Percentiles rank a stretch among this genome's conserved stretches.
Evolutionary conservation across 2,888 invertebrate species (phyloP).

Genomic region (Drosophila mettleri): DNA sequence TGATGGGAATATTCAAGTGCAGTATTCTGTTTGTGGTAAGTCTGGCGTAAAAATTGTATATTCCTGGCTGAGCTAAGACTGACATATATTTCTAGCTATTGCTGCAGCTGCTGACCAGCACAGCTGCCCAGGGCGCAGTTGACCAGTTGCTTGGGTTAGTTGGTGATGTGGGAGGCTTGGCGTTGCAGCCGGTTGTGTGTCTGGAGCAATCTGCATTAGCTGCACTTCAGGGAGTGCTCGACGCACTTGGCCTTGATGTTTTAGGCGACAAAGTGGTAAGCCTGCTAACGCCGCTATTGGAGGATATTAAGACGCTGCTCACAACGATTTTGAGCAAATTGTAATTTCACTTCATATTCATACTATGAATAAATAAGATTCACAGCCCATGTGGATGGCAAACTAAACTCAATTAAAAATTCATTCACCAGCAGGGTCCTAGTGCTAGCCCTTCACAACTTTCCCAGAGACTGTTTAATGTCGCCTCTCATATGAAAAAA

Average conservation of each 20-base stretch:
- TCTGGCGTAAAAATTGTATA: no score
- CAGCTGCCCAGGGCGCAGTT: not conserved
- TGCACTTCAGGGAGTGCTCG: not conserved
- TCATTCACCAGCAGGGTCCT: not conserved
- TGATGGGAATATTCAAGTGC: conserved; percentile 7
- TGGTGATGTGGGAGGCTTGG: not conserved
- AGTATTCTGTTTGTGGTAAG: conserved; percentile 26
- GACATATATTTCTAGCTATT: conserved; percentile 11
- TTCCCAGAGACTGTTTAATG: conserved; percentile 13
- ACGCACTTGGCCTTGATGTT: not conserved
- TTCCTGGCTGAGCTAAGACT: not conserved
- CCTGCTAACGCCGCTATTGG: not conserved
- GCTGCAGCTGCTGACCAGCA: conserved; percentile 1
- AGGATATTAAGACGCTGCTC: not conserved
- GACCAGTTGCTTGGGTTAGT: not conserved
- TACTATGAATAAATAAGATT: not conserved
- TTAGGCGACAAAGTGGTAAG: not conserved
- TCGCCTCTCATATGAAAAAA: conserved; percentile 18
- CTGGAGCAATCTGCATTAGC: not conserved
- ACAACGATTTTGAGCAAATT: rapidly evolving
- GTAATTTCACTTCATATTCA: not conserved
- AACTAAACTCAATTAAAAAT: not conserved
- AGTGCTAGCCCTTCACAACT: not conserved
- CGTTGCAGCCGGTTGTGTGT: not conserved
- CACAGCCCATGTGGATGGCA: no score